A percentile compares a stretch with the other conserved stretches of the same genome.
phyloP scores from a whole-genome alignment of 2,888 invertebrate genomes.

The Agrochola lota region DNA sequence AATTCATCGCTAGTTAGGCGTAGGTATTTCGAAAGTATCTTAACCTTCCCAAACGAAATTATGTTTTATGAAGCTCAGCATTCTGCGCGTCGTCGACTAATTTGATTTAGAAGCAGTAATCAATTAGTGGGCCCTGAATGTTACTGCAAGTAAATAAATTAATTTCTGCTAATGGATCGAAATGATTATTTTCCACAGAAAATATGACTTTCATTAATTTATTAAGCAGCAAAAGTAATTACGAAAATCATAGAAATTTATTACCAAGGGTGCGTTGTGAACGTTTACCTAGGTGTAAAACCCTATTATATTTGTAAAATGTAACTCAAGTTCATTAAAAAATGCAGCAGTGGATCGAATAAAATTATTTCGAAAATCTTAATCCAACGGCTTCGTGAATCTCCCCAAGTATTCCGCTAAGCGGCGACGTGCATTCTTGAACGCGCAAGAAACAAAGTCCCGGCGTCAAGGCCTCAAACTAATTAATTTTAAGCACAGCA shows the following conservation, averaged over 20 bases:
- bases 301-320: not conserved
- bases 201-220: constrained; percentile 34
- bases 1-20: not conserved
- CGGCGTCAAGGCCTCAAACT: constrained; percentile 44
- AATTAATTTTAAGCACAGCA: constrained; percentile 62
- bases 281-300: not conserved
- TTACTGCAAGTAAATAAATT: constrained; percentile 54
- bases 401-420: constrained; percentile 29
- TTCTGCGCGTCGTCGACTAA: constrained; percentile 63
- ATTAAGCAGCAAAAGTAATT: constrained; percentile 29
- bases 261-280: not conserved
- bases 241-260: constrained; percentile 13
- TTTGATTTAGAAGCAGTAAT: constrained; percentile 74
- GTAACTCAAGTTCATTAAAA: not conserved
- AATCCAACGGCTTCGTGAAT: constrained; percentile 12
- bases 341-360: not conserved
- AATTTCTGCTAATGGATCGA: constrained; percentile 60
- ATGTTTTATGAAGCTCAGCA: constrained; percentile 46
- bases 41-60: constrained; percentile 38
- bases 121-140: constrained; percentile 70
- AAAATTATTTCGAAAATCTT: constrained; percentile 24
- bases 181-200: constrained; percentile 39
- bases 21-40: constrained; percentile 8
- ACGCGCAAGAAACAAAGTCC: constrained; percentile 37
- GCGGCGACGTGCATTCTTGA: constrained; percentile 36